A percentile compares a stretch with the other conserved stretches of the same genome.
phyloP scores from a whole-genome alignment of 1,140 invertebrate species.

The Phortica variegata region DNA sequence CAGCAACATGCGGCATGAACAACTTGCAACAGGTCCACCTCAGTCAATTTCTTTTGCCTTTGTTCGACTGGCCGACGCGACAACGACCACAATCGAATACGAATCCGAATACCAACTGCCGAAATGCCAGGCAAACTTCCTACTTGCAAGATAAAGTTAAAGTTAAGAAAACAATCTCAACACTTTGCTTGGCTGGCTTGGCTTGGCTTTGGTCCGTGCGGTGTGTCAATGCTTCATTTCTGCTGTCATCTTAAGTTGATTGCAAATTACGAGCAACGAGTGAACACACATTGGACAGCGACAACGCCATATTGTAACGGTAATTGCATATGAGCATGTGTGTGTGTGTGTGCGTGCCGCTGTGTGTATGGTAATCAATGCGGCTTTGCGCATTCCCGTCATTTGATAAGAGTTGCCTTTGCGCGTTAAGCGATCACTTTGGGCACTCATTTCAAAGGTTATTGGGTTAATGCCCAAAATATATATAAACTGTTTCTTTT shows the following conservation, averaged over 20 bases:
- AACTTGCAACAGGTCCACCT: slow-evolving; percentile 33
- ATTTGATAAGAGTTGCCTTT: too few relatives aligned
- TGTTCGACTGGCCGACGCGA: slow-evolving; percentile 1
- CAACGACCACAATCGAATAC: too few relatives aligned
- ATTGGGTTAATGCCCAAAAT: not conserved
- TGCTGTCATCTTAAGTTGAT: slow-evolving; percentile 57
- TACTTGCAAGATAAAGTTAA: slow-evolving; percentile 13
- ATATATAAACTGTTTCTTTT: not conserved
- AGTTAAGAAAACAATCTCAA: too few relatives aligned
- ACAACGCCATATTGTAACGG: slow-evolving; percentile 24
- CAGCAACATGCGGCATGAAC: too few relatives aligned
- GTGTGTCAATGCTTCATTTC: slow-evolving; percentile 57
- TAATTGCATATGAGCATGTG: slow-evolving; percentile 32
- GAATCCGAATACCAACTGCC: too few relatives aligned
- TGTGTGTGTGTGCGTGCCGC: slow-evolving; percentile 17
- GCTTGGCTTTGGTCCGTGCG: slow-evolving; percentile 44
- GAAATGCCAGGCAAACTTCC: too few relatives aligned
- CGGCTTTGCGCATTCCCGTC: too few relatives aligned
- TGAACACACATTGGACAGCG: not conserved
- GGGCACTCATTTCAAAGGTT: too few relatives aligned
- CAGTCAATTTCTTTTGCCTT: slow-evolving; percentile 28
- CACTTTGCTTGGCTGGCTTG: slow-evolving; percentile 9
- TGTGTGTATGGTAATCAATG: slow-evolving; percentile 4
- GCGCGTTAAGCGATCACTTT: too few relatives aligned
- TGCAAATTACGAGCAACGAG: slow-evolving; percentile 52